Evolutionary conservation across 1,140 invertebrate genomes (phyloP), one percentile per base, ranked within the genome.

Genomic region (Caenorhabditis latens): DNA sequence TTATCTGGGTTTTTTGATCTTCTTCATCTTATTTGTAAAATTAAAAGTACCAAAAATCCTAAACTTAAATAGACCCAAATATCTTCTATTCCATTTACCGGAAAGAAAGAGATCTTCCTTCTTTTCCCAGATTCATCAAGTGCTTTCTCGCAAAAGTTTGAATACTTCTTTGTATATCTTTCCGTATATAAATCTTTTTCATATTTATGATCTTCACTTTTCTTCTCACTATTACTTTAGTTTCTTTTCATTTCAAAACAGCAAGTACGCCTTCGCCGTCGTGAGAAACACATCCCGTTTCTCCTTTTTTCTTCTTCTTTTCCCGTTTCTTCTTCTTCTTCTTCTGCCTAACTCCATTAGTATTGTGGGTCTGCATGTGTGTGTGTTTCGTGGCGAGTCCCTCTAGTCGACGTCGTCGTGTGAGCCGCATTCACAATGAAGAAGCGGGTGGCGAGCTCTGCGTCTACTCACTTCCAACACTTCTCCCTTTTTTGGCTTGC

Each of bases 321-420:
- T 71, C n/a, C 16, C 42, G 13, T 71, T 46, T 13, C n/a, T 43
- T 71, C 65, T 71, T 71, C 65, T 40, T 65, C 16, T 79, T 79
- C 46, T 79, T 79, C 32, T 79, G 46, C 71, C 71, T 79, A 79
- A 79, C 71, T 79, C 71, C 71, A 79, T 79, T 79, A 79, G 71
- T 79, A 79, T 79, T 79, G 71, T 79, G 71, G 71, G 71, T 71
- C 65, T 46, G 40, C 42, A 11, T 75, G 67, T 79, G 71, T 79
- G 71, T 79, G 24, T 71, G 65, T 79, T 79, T 79, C 71, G 71
- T 53, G 65, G 65, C 65, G 42, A 71, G 65, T 71, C 65, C 43
- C 46, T 24, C 46, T 24, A 19, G 61, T 63, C 65, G 65, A 32
- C 65, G 65, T 43, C 65, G 71, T 79, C 46, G 71, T 79, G 71